phyloP scores from a whole-genome alignment of 2,113 vertebrate genomes.

The Patagioenas fasciata region DNA sequence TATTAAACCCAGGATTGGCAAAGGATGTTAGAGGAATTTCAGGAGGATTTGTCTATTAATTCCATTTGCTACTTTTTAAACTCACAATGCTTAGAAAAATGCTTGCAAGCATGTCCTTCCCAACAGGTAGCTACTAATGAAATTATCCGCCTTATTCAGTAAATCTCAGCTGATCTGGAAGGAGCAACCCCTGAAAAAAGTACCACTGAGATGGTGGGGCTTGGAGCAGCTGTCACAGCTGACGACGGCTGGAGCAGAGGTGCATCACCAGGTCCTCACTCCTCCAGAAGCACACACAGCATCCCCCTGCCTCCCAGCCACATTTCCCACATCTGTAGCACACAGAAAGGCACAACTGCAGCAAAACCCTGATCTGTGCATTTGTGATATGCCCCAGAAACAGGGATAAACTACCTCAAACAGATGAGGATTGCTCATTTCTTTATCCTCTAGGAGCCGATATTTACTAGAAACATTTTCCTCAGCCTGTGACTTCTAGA shows the following conservation, averaged over 20 bases:
- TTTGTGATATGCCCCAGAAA: background rate
- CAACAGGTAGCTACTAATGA: conserved; percentile 36
- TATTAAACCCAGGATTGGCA: background rate
- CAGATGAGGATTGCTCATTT: background rate
- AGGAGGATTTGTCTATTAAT: conserved; percentile 52
- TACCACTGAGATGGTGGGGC: background rate
- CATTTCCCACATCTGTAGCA: background rate
- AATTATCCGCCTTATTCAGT: conserved; percentile 25
- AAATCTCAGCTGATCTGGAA: conserved; percentile 11
- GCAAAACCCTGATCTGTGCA: background rate
- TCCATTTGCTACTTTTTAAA: conserved; percentile 33
- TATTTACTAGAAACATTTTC: background rate
- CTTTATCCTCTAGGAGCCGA: background rate
- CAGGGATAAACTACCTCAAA: background rate
- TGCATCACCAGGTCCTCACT: background rate
- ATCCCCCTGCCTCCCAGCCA: background rate
- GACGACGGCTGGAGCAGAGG: background rate
- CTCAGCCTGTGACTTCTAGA: background rate
- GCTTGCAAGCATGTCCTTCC: background rate
- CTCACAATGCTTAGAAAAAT: background rate
- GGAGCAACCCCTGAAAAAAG: background rate
- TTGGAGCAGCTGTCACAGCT: background rate
- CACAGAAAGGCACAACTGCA: background rate
- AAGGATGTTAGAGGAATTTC: conserved; percentile 22
- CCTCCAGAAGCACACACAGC: background rate